Evolutionary conservation across 2,113 vertebrate species (phyloP), one percentile per base, ranked within the genome.

Genomic region (Zosterops lateralis): DNA sequence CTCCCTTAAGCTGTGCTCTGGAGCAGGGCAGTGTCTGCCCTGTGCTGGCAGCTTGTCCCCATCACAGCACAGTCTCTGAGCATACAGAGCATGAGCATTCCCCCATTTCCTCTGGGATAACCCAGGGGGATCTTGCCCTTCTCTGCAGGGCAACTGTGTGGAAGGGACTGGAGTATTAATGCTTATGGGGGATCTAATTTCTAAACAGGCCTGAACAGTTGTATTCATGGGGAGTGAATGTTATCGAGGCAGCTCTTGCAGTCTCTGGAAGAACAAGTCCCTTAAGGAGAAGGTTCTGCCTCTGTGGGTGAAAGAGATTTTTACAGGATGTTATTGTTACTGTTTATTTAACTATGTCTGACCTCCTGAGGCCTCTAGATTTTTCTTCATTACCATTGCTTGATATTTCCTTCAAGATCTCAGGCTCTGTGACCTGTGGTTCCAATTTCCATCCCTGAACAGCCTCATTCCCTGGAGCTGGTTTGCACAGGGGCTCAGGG

Each of bases 321-420:
- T 90, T 86, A 36, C 45, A 76, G 70, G n/a, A 50, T 67, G 40
- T 58, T 65, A 44, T 25, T 81, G 36, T 64, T 81, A 40, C 45
- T 70, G 12, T 56, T 93, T 93, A 58, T 94, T 91, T 96, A 92
- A 91, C 93, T 36, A 12, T 82, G 80, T 95, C 79, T 92, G 90
- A 95, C 62, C 65, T 97, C 78, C 36, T 31, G 21, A 66, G 61
- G 72, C 47, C 58, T 93, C 57, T 71, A 62, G 80, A 62, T 92
- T 93, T 92, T 80, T 73, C 64, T 93, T 91, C 57, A 50, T 72
- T 82, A 89, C 62, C 62, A 29, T 76, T 87, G 87, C 76, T 84
- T 91, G 53, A 31, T 95, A 58, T 45, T 95, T 92, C 90, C 67
- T 68, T 95, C 42, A 87, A 14, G 53, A 42, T 79, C 61, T 53